Conservation (phyloP, 2,797 vertebrate genomes). For the Mareca penelope region DNA sequence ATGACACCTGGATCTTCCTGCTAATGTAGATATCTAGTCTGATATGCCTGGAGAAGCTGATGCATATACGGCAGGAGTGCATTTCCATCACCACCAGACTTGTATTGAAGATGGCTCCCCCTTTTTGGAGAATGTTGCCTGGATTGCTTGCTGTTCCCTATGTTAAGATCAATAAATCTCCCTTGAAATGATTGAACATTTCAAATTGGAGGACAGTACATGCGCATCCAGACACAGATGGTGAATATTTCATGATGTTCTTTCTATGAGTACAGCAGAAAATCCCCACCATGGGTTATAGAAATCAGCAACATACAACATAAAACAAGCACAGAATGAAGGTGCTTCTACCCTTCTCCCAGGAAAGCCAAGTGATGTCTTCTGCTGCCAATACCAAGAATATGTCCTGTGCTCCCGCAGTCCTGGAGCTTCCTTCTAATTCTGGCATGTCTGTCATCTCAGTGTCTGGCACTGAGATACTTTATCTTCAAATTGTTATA, state of each 20-base stretch:
- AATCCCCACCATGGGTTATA: neutral
- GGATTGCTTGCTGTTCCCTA: neutral
- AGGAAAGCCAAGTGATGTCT: neutral
- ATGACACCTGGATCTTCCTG: neutral
- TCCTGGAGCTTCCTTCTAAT: neutral
- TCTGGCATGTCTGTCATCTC: neutral
- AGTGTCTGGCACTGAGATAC: neutral
- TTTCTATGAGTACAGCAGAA: neutral
- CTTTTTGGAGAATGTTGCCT: neutral
- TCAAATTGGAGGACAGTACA: neutral
- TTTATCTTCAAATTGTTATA: neutral
- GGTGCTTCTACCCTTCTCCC: neutral
- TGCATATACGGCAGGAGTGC: neutral
- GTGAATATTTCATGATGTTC: neutral
- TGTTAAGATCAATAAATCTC: neutral
- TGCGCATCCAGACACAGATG: neutral
- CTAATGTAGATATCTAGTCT: neutral
- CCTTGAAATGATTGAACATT: neutral
- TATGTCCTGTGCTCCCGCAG: neutral
- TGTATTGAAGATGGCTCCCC: neutral
- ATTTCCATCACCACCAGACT: neutral
- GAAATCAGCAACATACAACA: neutral
- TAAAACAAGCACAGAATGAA: neutral
- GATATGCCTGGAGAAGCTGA: neutral
- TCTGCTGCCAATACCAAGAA: neutral